phyloP scores from a whole-genome alignment of 2,888 invertebrate genomes.

The Hydriomena furcata region DNA sequence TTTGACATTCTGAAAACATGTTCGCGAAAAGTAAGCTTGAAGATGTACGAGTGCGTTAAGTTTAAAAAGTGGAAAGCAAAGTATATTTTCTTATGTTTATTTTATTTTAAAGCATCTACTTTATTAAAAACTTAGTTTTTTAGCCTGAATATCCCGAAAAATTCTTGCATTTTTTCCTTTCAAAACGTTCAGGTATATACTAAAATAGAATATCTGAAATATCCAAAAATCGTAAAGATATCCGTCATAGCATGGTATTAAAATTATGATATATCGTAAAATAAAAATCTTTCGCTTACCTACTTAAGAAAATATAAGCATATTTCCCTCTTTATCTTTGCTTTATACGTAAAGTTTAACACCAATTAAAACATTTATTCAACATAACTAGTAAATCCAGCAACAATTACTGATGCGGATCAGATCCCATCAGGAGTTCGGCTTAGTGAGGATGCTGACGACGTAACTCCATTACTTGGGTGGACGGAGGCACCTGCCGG shows the following conservation, averaged over 20 bases:
- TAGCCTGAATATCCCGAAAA: too few relatives aligned
- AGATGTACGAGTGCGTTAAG: background rate
- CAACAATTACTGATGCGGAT: constrained; percentile 19
- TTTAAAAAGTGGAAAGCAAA: constrained; percentile 9
- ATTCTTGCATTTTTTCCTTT: too few relatives aligned
- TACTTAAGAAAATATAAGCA: too few relatives aligned
- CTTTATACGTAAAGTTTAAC: too few relatives aligned
- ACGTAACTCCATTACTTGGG: constrained; percentile 33
- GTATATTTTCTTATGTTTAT: background rate
- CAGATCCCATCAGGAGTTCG: constrained; percentile 9
- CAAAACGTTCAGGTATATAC: too few relatives aligned
- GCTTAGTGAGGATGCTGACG: constrained; percentile 21
- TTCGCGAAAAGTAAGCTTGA: constrained; percentile 2
- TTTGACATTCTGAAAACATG: constrained; percentile 22
- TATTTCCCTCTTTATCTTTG: too few relatives aligned
- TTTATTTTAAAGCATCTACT: background rate
- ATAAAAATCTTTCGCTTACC: too few relatives aligned
- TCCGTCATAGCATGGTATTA: too few relatives aligned
- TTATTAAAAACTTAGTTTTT: too few relatives aligned
- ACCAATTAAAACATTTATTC: constrained; percentile 20
- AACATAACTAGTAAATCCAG: constrained; percentile 8
- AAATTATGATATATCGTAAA: too few relatives aligned
- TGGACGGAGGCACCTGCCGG: constrained; percentile 29
- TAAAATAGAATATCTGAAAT: too few relatives aligned
- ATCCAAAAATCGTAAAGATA: too few relatives aligned